Percentiles rank a stretch among this genome's conserved stretches.
Conservation (phyloP, 2,113 vertebrate species). For the Pteronura brasiliensis region DNA sequence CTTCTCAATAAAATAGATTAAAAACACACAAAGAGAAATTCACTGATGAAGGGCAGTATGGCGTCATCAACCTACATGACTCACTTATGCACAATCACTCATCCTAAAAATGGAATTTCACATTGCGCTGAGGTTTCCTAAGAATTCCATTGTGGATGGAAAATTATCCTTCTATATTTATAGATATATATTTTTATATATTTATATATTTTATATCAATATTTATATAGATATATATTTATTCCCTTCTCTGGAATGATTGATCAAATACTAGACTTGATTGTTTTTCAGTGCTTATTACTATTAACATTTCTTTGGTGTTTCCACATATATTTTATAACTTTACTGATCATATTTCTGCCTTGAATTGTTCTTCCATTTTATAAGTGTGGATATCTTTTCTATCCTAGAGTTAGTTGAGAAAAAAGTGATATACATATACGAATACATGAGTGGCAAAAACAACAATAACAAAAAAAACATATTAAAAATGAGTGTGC, state of each 20-base stretch:
- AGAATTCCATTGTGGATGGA: not conserved
- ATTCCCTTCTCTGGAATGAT: not conserved
- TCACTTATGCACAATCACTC: not conserved
- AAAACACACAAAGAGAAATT: not conserved
- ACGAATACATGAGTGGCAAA: not conserved
- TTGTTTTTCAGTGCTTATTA: not conserved
- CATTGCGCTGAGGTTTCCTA: not conserved
- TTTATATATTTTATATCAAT: too few relatives aligned
- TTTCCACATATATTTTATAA: not conserved
- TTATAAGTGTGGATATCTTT: not conserved
- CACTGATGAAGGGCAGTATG: not conserved
- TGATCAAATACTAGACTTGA: not conserved
- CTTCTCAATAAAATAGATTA: not conserved
- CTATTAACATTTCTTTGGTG: not conserved
- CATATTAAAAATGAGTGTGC: too few relatives aligned
- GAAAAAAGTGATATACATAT: not conserved
- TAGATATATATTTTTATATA: too few relatives aligned
- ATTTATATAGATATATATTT: too few relatives aligned
- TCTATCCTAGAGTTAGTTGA: not conserved
- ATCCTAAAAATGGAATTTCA: not conserved
- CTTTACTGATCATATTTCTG: not conserved
- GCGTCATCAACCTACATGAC: not conserved
- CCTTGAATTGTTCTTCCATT: not conserved
- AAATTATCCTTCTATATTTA: not conserved
- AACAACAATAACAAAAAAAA: not conserved